Evolutionary conservation across 2,888 invertebrate genomes (phyloP).

Genomic region (Halictus ligatus): DNA sequence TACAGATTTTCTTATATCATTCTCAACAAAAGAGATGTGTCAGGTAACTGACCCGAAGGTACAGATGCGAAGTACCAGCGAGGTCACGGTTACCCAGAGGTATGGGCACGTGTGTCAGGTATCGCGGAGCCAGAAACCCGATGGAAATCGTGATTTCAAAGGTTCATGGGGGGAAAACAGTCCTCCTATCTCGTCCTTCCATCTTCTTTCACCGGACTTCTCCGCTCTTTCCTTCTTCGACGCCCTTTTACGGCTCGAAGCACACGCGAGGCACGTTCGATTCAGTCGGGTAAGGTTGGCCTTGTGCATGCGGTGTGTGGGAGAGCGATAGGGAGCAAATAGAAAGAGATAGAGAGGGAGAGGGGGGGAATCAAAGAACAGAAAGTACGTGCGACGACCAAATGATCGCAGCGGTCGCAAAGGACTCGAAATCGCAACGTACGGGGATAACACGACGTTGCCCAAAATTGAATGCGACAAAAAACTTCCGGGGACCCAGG

Average conservation of each 20-base stretch:
- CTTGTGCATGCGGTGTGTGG: slow-evolving; percentile 14
- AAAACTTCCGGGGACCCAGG: not conserved
- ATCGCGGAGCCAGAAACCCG: slow-evolving; percentile 58
- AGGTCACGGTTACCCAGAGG: slow-evolving; percentile 54
- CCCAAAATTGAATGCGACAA: slow-evolving; percentile 19
- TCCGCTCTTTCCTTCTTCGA: not conserved
- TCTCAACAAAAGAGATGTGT: not conserved
- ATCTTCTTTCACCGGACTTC: not conserved
- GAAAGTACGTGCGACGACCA: slow-evolving; percentile 51
- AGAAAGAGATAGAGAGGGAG: not conserved
- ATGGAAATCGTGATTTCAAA: slow-evolving; percentile 68
- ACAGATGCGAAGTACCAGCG: slow-evolving; percentile 47
- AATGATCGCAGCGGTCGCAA: slow-evolving; percentile 39
- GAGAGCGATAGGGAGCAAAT: not conserved
- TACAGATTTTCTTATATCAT: not conserved
- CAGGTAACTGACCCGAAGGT: slow-evolving; percentile 26
- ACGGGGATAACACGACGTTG: slow-evolving; percentile 15
- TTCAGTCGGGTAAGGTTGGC: slow-evolving; percentile 25
- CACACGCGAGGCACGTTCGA: slow-evolving; percentile 62
- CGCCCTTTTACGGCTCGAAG: slow-evolving; percentile 21
- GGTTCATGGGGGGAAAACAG: slow-evolving; percentile 38
- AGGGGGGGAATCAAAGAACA: slow-evolving; percentile 46
- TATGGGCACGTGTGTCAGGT: slow-evolving; percentile 60
- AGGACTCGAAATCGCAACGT: slow-evolving; percentile 35
- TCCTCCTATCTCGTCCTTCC: not conserved